Percentiles rank a stretch among this genome's conserved stretches.
Conservation (phyloP, 2,113 vertebrate genomes). For the Chrysochloris asiatica region DNA sequence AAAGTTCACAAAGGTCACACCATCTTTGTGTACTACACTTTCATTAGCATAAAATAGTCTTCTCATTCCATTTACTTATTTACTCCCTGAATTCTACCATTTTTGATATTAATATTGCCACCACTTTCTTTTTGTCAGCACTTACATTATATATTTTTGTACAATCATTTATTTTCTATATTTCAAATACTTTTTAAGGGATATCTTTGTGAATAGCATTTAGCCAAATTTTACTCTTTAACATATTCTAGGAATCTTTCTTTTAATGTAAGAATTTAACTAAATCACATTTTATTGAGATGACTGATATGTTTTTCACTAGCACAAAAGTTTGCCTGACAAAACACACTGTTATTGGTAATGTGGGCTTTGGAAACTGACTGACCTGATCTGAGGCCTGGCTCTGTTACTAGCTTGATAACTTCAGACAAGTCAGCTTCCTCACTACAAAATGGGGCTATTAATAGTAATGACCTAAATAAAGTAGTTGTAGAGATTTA, state of each 20-base stretch:
- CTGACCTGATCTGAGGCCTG: background rate
- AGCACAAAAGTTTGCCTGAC: constrained; percentile 16
- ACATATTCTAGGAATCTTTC: background rate
- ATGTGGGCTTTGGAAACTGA: background rate
- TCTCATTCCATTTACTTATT: background rate
- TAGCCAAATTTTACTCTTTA: constrained; percentile 22
- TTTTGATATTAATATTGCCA: constrained; percentile 13
- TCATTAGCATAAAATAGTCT: background rate
- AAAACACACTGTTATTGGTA: constrained; percentile 24
- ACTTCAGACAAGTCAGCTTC: background rate
- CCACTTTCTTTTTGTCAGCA: constrained; percentile 11
- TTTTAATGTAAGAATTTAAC: constrained; percentile 1
- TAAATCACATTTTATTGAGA: constrained; percentile 15
- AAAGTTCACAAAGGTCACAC: background rate
- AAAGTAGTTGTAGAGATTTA: background rate
- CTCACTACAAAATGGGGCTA: constrained; percentile 9
- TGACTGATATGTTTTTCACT: constrained; percentile 13
- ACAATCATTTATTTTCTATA: constrained; percentile 11
- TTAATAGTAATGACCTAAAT: constrained; percentile 2
- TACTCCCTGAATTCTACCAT: background rate
- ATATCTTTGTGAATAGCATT: constrained; percentile 12
- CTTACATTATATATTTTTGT: constrained; percentile 11
- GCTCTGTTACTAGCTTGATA: background rate
- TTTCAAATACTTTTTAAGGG: background rate
- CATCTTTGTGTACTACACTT: background rate